Base-by-base conservation (phyloP, 2,888 invertebrate species). In the Rotaria magnacalcarata region DNA sequence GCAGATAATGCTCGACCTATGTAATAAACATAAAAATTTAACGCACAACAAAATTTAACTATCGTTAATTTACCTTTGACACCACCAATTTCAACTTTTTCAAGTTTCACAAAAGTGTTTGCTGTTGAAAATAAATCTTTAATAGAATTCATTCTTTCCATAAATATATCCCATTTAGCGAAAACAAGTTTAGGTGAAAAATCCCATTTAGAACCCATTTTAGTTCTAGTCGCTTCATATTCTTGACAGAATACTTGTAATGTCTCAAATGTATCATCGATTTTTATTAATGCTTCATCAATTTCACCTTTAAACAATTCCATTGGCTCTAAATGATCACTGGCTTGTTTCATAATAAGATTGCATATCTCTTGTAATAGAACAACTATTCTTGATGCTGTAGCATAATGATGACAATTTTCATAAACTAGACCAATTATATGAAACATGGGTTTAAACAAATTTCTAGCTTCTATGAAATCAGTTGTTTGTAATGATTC, bases 251-350 rank as follows among this genome's bases (percentile, higher is more conserved):
- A 91, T 52, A 88, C 88, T 52, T 89, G 88, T 58, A 91, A 88
- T 14, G 90, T 89, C 86, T 89, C 88, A 85, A 89, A 87, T 34
- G 91, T 89, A 86, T 89, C 89, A 27, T 89, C 91, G 21, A 96
- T 94, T 87, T 96, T 93, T 90, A 94, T 94, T 90, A 95, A 94
- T 0, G 96, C 95, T 92, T 97, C 97, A 90, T 96, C 96, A 80
- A 96, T 95, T 89, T 97, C 97, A 88, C 96, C 96, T 90, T 96
- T 96, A 90, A 97, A 97, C 87, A 97, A 93, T 1, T 96, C 95
- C 7, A 94, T 94, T 0, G 96, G 96, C 90, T 96, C 96, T 88
- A 97, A 92, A 91, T 94, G 96, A 89, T 94, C 94, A 89, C 95
- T 94, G 0, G 95, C 96, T 95, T 95, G 94, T 89, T 94, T 93